A percentile compares a stretch with the other conserved stretches of the same genome.
Conservation (phyloP, 2,888 invertebrate species). For the Phaonia tiefii region DNA sequence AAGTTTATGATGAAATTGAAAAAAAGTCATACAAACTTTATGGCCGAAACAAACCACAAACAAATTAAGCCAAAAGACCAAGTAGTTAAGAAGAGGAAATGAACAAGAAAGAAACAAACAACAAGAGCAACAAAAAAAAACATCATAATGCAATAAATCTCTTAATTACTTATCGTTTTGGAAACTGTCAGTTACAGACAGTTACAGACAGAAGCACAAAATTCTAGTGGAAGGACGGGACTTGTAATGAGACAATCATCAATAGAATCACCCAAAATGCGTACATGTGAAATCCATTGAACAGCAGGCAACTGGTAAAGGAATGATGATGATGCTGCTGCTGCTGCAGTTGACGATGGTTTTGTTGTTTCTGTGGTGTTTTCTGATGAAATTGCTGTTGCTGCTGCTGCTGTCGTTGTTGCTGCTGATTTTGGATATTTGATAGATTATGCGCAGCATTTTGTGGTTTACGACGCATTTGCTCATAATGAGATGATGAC, state of each 20-base stretch:
- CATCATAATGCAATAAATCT: conserved; percentile 30
- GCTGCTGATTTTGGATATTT: conserved; percentile 44
- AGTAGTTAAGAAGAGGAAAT: not conserved
- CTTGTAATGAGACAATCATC: conserved; percentile 24
- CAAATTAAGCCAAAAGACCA: not conserved
- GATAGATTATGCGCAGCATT: conserved; percentile 39
- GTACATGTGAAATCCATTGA: conserved; percentile 66
- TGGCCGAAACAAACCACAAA: not conserved
- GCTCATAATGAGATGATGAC: conserved; percentile 52
- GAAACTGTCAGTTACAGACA: conserved; percentile 33
- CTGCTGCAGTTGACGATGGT: conserved; percentile 18
- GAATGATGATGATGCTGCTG: conserved; percentile 57
- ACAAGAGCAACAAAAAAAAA: conserved; percentile 8
- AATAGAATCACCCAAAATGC: conserved; percentile 53
- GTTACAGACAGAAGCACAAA: conserved; percentile 21
- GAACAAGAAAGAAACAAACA: conserved; percentile 2
- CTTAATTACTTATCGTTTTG: conserved; percentile 39
- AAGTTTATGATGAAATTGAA: not conserved
- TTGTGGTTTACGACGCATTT: conserved; percentile 45
- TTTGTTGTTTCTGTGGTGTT: not conserved
- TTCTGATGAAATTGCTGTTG: not conserved
- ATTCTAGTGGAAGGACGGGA: not conserved
- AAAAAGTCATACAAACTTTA: not conserved
- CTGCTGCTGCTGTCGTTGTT: not conserved
- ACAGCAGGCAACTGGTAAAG: conserved; percentile 58